phyloP scores from a whole-genome alignment of 2,797 vertebrate species.

The Ctenopoma multispine region DNA sequence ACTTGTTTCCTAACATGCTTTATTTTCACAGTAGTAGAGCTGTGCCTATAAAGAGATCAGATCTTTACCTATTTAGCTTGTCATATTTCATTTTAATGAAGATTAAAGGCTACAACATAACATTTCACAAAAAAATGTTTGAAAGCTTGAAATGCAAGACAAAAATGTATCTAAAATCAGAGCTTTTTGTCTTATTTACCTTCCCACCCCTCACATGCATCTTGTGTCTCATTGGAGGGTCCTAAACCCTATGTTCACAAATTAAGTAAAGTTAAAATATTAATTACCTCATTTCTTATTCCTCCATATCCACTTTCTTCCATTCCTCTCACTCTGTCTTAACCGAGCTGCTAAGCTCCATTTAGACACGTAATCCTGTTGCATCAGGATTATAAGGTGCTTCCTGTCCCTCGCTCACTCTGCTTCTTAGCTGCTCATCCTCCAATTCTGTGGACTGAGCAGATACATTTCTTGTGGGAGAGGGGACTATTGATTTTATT shows the following conservation, averaged over 20 bases:
- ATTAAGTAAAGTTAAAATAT: slow-evolving; percentile 14
- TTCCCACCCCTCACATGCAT: neutral
- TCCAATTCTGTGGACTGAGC: neutral
- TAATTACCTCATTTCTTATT: slow-evolving; percentile 34
- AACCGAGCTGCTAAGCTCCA: slow-evolving; percentile 36
- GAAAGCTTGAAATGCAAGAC: neutral
- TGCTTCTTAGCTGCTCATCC: neutral
- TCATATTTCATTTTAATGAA: no score
- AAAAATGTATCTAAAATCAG: neutral
- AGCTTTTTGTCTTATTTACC: neutral
- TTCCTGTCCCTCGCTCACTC: slow-evolving; percentile 40
- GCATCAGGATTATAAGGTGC: slow-evolving; percentile 55
- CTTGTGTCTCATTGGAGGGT: neutral
- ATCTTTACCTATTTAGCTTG: no score
- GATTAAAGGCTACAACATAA: no score
- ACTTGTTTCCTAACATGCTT: no score
- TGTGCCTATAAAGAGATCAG: no score
- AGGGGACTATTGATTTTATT: neutral
- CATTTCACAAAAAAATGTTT: neutral
- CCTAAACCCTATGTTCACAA: neutral
- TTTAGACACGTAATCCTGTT: slow-evolving; percentile 67
- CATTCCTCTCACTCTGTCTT: slow-evolving; percentile 3
- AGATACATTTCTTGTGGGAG: no score
- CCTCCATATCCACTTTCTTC: neutral
- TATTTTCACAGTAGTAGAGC: no score